Percentiles rank a stretch among this genome's conserved stretches.
These are phyloP conservation scores for Saxidomus purpurata DNA, from an alignment of 1,140 invertebrate species.

Conservation along the genomic window DNA sequence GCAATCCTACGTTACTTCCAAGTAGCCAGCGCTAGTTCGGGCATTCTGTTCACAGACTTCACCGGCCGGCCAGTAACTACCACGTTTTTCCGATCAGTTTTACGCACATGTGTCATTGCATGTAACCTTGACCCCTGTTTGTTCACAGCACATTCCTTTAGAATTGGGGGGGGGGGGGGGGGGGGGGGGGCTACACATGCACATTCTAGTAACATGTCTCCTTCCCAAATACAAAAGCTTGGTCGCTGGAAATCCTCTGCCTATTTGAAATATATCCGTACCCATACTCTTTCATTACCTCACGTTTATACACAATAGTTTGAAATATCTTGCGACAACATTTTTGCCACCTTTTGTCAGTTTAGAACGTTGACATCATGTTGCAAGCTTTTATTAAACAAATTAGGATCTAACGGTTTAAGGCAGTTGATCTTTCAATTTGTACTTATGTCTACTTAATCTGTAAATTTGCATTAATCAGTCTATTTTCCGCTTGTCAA, in stretches of 20 bases:
- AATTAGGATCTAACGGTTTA: too few species aligned
- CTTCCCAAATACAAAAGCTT: constrained; percentile 2
- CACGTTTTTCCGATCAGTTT: not conserved
- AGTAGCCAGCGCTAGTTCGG: not conserved
- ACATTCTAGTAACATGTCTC: not conserved
- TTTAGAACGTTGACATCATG: too few species aligned
- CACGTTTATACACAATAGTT: too few species aligned
- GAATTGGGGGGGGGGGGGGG: constrained; percentile 49
- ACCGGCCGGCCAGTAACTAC: not conserved
- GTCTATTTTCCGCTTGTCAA: too few species aligned
- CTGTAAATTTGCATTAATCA: too few species aligned
- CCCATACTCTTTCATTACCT: not conserved
- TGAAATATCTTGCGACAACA: too few species aligned
- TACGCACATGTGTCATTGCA: not conserved
- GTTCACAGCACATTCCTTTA: constrained; percentile 44
- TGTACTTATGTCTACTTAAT: too few species aligned
- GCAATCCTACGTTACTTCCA: not conserved
- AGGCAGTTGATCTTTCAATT: too few species aligned
- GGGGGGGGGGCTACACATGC: constrained; percentile 42
- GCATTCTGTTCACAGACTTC: not conserved
- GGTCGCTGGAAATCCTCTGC: constrained; percentile 43
- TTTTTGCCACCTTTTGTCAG: too few species aligned
- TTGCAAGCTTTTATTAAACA: too few species aligned
- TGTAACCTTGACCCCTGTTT: constrained; percentile 7
- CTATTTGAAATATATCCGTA: constrained; percentile 29